A percentile compares a stretch with the other conserved stretches of the same genome.
These are phyloP conservation scores for Nebria brevicollis DNA, from an alignment of 2,888 invertebrate genomes.

Conservation along the genomic window DNA sequence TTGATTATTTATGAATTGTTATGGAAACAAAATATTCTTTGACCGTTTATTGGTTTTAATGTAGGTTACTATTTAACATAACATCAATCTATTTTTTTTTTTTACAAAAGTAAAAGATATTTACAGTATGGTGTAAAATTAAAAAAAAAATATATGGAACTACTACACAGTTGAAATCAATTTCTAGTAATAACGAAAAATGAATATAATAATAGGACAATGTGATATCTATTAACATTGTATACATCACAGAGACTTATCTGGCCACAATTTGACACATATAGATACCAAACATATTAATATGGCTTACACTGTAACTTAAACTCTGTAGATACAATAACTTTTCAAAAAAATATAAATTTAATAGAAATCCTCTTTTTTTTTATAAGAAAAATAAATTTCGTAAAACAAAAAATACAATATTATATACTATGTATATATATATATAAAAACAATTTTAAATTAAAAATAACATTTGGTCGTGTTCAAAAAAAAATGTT, in stretches of 20 bases:
- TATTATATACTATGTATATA: constrained; percentile 2
- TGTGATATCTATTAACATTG: constrained; percentile 53
- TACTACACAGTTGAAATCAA: constrained; percentile 29
- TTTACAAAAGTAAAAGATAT: constrained; percentile 61
- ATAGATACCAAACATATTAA: constrained; percentile 28
- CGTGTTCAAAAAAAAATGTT: neutral
- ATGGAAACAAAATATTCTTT: constrained; percentile 6
- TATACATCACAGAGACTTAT: constrained; percentile 64
- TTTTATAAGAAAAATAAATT: constrained; percentile 19
- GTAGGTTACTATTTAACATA: constrained; percentile 44
- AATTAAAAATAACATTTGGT: constrained; percentile 12
- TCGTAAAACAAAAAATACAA: constrained; percentile 2
- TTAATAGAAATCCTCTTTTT: constrained; percentile 40
- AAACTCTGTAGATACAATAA: constrained; percentile 33
- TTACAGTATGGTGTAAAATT: constrained; percentile 54
- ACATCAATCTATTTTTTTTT: constrained; percentile 43
- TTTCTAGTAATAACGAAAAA: constrained; percentile 18
- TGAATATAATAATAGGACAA: neutral
- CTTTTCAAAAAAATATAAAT: neutral
- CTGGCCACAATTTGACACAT: constrained; percentile 55
- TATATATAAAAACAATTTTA: constrained; percentile 14
- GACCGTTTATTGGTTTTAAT: constrained; percentile 39
- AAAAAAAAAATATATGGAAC: constrained; percentile 48
- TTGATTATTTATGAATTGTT: neutral
- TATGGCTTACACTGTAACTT: constrained; percentile 41